Base-by-base conservation (phyloP, 1,140 invertebrate genomes). In the Pteromalus puparum region DNA sequence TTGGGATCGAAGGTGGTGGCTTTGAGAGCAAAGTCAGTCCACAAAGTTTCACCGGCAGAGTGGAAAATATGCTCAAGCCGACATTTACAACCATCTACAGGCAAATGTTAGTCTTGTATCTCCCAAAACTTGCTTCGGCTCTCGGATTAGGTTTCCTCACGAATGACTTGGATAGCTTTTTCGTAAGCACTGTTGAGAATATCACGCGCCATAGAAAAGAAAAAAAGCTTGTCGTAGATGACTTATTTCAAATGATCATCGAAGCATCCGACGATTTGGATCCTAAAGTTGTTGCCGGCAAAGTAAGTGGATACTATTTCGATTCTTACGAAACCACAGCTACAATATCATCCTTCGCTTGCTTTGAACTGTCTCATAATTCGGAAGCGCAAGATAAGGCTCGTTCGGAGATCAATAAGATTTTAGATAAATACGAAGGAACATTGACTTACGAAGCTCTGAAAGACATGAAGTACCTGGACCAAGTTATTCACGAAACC, bases 401-500 rank as follows among this genome's bases (percentile, higher is more conserved):
- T 0, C 85, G 88, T 5, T 2, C 87, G 2, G 87, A 90, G 21
- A 85, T 90, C 15, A 7, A 9, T 0, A 24, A 82, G 0, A 65
- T 74, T 0, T 13, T 89, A 1, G 18, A 65, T 0, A 87, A 88
- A 10, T 84, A 87, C 5, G 48, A 87, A 24, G 88, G 88, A 0
- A 76, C 15, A 0, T 21, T 89, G 4, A 88, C 73, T 12, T 87
- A 82, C 18, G 89, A 91, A 0, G 34, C 81, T 0, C 18, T 88
- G 0, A 87, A 85, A n/a, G 88, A 90, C 0, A 74, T 91, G 80
- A 82, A 72, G 1, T 91, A 91, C 30, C 68, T 90, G 73, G 88
- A 88, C 0, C 85, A 90, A 67, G 84, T 88, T 0, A 78, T 90
- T 2, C 70, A 10, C 21, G 90, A 90, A 70, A 84, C 89, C 0